Conservation (phyloP, 1,140 invertebrate genomes). For the Drosophila persimilis region DNA sequence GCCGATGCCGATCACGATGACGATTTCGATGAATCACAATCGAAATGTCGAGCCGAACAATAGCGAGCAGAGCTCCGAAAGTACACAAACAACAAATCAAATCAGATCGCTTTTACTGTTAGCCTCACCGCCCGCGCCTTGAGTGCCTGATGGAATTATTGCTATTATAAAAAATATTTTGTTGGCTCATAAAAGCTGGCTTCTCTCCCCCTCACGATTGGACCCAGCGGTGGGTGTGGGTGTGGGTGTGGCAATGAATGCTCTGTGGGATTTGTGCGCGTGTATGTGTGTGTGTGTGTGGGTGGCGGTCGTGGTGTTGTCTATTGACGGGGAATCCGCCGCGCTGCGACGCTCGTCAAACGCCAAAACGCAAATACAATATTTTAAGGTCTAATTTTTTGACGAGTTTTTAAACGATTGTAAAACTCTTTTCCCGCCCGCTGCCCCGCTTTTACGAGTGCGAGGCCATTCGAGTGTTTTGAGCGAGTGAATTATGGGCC, state of each 20-base stretch:
- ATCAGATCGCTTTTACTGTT: slow-evolving; percentile 17
- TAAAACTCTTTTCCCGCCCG: slow-evolving; percentile 76
- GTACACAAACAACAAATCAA: slow-evolving; percentile 63
- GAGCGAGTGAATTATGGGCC: slow-evolving; percentile 72
- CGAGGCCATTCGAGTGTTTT: slow-evolving; percentile 70
- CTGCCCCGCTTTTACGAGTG: slow-evolving; percentile 67
- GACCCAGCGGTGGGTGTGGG: slow-evolving; percentile 3
- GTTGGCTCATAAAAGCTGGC: slow-evolving; percentile 75
- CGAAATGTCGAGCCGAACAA: slow-evolving; percentile 57
- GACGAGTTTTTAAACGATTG: slow-evolving; percentile 83
- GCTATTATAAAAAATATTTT: slow-evolving; percentile 81
- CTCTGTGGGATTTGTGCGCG: slow-evolving; percentile 1
- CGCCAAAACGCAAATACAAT: slow-evolving; percentile 70
- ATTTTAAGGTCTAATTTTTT: slow-evolving; percentile 82
- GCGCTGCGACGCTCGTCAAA: slow-evolving; percentile 12
- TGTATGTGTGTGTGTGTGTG: slow-evolving; percentile 11
- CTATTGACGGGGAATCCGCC: slow-evolving; percentile 29
- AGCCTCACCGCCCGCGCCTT: slow-evolving; percentile 22
- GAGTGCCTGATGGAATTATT: slow-evolving; percentile 72
- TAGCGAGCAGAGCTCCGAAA: slow-evolving; percentile 31
- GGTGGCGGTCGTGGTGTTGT: slow-evolving; percentile 27
- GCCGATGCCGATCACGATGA: slow-evolving; percentile 22
- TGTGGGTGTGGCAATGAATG: slow-evolving; percentile 22
- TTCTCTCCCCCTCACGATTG: slow-evolving; percentile 19
- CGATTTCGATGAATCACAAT: slow-evolving; percentile 58